Percentiles rank a stretch among this genome's conserved stretches.
Evolutionary conservation across 2,113 vertebrate species (phyloP).

Genomic region (Bubalus kerabau): DNA sequence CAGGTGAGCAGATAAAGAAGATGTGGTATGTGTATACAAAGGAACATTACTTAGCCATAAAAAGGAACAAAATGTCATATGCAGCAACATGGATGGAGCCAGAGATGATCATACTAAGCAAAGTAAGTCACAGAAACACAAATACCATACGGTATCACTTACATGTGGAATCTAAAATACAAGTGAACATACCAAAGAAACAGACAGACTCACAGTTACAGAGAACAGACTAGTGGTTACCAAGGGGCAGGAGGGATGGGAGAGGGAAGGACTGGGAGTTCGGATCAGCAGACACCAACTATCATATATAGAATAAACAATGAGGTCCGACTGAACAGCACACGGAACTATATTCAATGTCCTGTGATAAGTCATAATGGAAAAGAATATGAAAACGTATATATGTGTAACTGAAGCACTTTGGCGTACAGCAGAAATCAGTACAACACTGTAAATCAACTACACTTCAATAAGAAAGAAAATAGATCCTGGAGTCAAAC

Average conservation of each 20-base stretch:
- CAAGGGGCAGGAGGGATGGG: not conserved
- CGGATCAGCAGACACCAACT: not conserved
- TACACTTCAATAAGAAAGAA: not conserved
- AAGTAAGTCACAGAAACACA: not conserved
- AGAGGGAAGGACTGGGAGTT: not conserved
- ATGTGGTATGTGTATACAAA: accelerated
- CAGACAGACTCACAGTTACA: not conserved
- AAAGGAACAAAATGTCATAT: not conserved
- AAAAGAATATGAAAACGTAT: not conserved
- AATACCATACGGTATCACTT: not conserved
- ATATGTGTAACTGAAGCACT: not conserved
- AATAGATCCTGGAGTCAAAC: not conserved
- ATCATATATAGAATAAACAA: not conserved
- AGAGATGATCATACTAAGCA: not conserved
- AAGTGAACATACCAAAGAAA: not conserved
- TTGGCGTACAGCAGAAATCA: not conserved
- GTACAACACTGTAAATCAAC: not conserved
- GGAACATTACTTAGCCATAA: not conserved
- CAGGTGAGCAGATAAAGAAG: not conserved
- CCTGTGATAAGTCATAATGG: not conserved
- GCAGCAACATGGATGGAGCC: not conserved
- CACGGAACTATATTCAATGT: not conserved
- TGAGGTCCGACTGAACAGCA: not conserved
- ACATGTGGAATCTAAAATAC: not conserved
- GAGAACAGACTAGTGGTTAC: not conserved